These are phyloP conservation scores for Sinocyclocheilus grahami DNA, from an alignment of 2,113 vertebrate genomes.

Conservation along the genomic window DNA sequence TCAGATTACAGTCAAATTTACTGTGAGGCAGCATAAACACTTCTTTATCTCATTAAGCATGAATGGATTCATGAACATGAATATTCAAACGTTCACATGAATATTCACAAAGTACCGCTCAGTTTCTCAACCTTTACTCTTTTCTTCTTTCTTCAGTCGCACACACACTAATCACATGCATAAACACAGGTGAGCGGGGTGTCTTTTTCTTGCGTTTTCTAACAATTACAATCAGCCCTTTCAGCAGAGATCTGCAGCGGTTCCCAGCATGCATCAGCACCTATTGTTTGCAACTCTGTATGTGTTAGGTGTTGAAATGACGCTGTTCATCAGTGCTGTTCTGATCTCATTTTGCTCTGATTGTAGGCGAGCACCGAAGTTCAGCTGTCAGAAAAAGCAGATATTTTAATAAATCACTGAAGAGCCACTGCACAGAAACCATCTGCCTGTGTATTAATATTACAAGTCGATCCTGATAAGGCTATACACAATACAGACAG, in stretches of 20 bases:
- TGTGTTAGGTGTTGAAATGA: slow-evolving; percentile 23
- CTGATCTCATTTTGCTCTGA: slow-evolving; percentile 26
- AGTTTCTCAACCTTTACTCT: slow-evolving; percentile 34
- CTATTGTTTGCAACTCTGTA: neutral
- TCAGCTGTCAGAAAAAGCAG: neutral
- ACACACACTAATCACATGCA: neutral
- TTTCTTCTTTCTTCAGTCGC: slow-evolving; percentile 27
- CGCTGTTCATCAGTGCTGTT: neutral
- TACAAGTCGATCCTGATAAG: neutral
- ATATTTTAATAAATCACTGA: slow-evolving; percentile 20
- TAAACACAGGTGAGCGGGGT: neutral
- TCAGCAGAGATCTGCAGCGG: neutral
- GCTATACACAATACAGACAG: neutral
- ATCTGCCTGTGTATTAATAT: neutral
- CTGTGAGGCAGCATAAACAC: slow-evolving; percentile 34
- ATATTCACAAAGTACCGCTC: slow-evolving; percentile 30
- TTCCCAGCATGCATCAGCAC: slow-evolving; percentile 37
- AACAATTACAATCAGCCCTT: slow-evolving; percentile 21
- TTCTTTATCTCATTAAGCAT: slow-evolving; percentile 42
- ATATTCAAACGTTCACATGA: slow-evolving; percentile 41
- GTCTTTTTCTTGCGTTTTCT: slow-evolving; percentile 21
- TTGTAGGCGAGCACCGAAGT: neutral
- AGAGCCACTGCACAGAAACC: neutral
- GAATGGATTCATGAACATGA: slow-evolving; percentile 46
- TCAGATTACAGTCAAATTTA: slow-evolving; percentile 39